These are phyloP conservation scores for Metridium senile DNA, from an alignment of 92 coral and sea anemone species.

Conservation along the genomic window DNA sequence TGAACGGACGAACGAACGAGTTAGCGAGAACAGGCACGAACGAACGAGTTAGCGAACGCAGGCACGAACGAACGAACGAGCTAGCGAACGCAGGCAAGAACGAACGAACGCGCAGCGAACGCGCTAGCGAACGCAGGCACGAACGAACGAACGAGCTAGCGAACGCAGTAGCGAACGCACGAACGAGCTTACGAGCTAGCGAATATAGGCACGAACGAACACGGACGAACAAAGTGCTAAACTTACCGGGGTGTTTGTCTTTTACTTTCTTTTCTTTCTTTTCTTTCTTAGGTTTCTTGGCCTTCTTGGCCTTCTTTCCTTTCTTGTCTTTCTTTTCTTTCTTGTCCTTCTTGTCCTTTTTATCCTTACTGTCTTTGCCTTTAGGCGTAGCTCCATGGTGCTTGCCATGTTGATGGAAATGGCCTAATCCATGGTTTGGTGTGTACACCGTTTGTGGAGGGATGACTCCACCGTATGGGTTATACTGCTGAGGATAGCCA, in stretches of 20 bases:
- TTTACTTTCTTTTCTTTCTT: conserved; percentile 22
- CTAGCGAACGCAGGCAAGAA: no score
- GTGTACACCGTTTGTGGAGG: conserved; percentile 33
- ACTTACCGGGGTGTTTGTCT: conserved; percentile 19
- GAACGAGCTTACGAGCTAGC: no score
- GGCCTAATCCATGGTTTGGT: conserved; percentile 3
- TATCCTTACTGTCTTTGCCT: background rate
- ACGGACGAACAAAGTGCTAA: background rate
- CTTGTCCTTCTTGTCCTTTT: conserved; percentile 8
- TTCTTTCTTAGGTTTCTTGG: background rate
- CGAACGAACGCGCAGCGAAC: no score
- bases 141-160: no score
- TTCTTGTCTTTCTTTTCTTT: conserved; percentile 13
- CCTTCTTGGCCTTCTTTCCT: background rate
- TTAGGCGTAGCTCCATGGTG: background rate
- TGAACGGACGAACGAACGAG: no score
- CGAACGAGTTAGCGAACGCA: no score
- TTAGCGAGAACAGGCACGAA: no score
- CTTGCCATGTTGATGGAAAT: background rate
- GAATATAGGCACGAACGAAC: no score
- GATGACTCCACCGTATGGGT: conserved; percentile 35
- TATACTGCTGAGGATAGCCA: conserved; percentile 39
- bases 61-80: no score
- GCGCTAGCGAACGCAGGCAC: no score
- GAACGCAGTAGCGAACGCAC: no score